These are phyloP conservation scores for Synodontis membranacea DNA, from an alignment of 2,113 vertebrate species.

Conservation along the genomic window DNA sequence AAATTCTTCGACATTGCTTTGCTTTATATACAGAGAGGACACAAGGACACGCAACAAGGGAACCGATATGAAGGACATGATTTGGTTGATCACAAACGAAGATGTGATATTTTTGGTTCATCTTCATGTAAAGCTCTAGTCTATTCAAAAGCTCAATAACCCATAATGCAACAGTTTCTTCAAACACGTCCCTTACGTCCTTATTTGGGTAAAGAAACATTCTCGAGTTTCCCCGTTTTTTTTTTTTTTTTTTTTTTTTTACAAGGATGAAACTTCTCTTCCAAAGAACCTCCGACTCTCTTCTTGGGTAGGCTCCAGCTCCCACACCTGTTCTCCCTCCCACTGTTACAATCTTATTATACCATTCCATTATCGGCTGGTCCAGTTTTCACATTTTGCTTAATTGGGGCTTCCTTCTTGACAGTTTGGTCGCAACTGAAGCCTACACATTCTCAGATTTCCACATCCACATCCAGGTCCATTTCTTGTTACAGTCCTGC, in stretches of 20 bases:
- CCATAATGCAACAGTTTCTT: conserved; percentile 53
- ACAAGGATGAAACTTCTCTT: neutral
- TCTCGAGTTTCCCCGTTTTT: neutral
- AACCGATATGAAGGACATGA: conserved; percentile 68
- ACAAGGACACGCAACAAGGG: conserved; percentile 68
- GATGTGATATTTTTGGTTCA: conserved; percentile 59
- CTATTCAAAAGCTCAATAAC: conserved; percentile 70
- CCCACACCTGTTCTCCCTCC: conserved; percentile 17
- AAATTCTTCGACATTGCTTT: conserved; percentile 63
- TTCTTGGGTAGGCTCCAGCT: conserved; percentile 32
- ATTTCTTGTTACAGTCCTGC: conserved; percentile 20
- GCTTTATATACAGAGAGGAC: conserved; percentile 85
- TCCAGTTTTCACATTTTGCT: conserved; percentile 42
- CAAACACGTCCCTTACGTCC: neutral
- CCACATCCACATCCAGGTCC: neutral
- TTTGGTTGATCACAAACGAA: conserved; percentile 73
- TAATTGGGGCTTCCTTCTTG: conserved; percentile 15
- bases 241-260: no score
- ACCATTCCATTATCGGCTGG: neutral
- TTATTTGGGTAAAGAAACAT: conserved; percentile 6
- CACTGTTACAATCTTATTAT: conserved; percentile 17
- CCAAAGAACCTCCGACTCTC: neutral
- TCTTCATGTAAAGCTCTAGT: conserved; percentile 60
- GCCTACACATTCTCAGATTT: neutral
- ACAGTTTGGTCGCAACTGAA: conserved; percentile 6